phyloP scores from a whole-genome alignment of 2,113 vertebrate species.

The Lipotes vexillifer region DNA sequence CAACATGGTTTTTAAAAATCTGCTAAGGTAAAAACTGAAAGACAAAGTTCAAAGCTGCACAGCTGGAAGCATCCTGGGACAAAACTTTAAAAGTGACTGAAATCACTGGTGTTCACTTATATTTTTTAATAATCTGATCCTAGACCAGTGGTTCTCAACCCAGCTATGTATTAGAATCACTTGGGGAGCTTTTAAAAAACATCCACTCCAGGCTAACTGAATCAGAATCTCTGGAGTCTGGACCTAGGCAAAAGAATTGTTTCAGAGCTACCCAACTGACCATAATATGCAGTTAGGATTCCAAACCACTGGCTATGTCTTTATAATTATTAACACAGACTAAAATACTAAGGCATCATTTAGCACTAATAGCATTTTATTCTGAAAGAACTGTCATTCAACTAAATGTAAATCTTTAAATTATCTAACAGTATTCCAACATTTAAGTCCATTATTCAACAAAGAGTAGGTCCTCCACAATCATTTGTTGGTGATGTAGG shows the following conservation, averaged over 20 bases:
- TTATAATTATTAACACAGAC: background rate
- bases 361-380: background rate
- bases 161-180: background rate
- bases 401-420: background rate
- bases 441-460: background rate
- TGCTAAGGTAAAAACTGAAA: background rate
- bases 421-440: background rate
- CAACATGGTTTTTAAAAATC: background rate
- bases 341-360: background rate
- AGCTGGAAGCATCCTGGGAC: background rate
- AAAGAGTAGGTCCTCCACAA: background rate
- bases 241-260: background rate
- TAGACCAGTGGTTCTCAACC: background rate
- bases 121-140: background rate
- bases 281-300: background rate
- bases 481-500: background rate
- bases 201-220: background rate
- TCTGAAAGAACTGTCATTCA: background rate
- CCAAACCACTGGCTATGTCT: background rate
- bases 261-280: background rate
- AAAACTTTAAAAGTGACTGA: background rate
- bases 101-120: background rate
- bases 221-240: background rate
- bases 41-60: background rate
- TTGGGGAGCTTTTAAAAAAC: background rate